Conservation (phyloP, 30 jellyfish, hydroid and myxozoan species). For the Morbakka virulenta region DNA sequence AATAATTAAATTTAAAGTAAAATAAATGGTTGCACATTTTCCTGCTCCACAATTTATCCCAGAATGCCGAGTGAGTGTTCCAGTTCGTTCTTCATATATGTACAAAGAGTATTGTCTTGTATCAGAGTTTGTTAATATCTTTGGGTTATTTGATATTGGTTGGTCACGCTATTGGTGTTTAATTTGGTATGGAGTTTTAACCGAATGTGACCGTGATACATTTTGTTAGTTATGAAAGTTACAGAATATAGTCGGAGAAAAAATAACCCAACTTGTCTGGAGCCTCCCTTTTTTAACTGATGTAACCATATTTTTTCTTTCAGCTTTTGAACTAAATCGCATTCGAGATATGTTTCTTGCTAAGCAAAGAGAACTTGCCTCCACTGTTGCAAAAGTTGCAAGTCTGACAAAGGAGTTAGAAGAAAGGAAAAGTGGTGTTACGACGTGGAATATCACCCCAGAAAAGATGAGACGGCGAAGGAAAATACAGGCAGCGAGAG, state of each 20-base stretch:
- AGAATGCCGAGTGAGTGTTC: neutral
- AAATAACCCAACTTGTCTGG: too few relatives aligned
- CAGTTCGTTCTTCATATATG: neutral
- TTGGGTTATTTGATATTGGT: too few relatives aligned
- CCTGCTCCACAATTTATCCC: too few relatives aligned
- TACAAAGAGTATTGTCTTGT: neutral
- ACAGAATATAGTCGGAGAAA: too few relatives aligned
- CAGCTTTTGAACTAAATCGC: constrained; percentile 85
- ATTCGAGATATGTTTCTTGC: constrained; percentile 81
- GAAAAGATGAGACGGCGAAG: constrained; percentile 85
- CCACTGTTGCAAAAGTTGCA: constrained; percentile 90
- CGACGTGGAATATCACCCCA: constrained; percentile 82
- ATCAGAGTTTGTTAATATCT: neutral
- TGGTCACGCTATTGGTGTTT: too few relatives aligned
- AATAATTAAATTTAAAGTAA: too few relatives aligned
- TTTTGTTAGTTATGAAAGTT: too few relatives aligned
- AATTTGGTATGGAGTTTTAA: too few relatives aligned
- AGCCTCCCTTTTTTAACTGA: too few relatives aligned
- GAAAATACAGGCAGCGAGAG: constrained; percentile 93
- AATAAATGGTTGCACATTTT: too few relatives aligned
- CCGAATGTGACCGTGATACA: too few relatives aligned
- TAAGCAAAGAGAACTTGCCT: constrained; percentile 82
- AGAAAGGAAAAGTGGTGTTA: constrained; percentile 77
- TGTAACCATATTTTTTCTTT: too few relatives aligned
- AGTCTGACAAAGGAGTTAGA: constrained; percentile 83